Conservation (phyloP, 2,888 invertebrate genomes). For the Drosophila leonis region DNA sequence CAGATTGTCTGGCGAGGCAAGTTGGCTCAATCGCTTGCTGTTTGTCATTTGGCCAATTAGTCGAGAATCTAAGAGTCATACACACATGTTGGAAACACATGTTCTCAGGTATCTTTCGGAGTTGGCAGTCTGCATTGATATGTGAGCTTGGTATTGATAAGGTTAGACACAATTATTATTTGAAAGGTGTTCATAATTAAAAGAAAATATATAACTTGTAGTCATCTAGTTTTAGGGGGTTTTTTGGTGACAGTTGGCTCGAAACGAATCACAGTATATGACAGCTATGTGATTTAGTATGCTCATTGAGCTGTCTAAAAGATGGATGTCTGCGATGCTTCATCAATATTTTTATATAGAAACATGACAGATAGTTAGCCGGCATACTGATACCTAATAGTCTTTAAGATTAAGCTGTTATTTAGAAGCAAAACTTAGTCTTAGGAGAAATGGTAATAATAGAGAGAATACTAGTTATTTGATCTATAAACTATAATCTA, state of each 20-base stretch:
- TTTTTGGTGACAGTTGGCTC: background rate
- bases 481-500: background rate
- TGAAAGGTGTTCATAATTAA: background rate
- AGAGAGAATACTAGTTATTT: no score
- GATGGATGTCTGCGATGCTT: background rate
- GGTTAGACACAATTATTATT: background rate
- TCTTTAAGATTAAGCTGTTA: background rate
- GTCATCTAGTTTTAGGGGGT: background rate
- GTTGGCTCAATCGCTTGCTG: constrained; percentile 14
- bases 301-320: background rate
- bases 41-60: constrained; percentile 56
- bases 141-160: background rate
- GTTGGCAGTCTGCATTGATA: background rate
- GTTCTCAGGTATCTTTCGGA: background rate
- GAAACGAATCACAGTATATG: background rate
- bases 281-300: background rate
- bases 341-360: background rate
- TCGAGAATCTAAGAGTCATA: constrained; percentile 13
- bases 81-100: background rate
- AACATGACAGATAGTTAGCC: background rate
- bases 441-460: no score
- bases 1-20: constrained; percentile 59
- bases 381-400: background rate
- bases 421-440: background rate
- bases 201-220: no score